Evolutionary conservation across 2,888 invertebrate genomes (phyloP), one percentile per base, ranked within the genome.

Genomic region (Gasteruption jaculator): DNA sequence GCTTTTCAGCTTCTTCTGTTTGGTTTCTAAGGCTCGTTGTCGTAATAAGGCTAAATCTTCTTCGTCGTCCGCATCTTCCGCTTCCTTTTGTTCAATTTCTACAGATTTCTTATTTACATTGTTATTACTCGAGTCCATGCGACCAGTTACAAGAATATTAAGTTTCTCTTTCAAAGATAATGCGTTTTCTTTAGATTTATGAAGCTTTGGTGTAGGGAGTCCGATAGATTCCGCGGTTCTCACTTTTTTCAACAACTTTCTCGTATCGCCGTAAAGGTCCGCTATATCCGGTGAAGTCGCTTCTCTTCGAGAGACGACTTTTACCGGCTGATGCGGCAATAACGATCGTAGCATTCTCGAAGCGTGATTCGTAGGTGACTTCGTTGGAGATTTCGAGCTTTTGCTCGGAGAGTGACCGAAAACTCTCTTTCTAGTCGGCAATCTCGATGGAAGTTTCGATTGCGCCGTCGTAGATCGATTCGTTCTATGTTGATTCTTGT

Each of bases 101-200:
- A 48, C 51, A 15, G 42, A 21, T 11, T n/a, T 16, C 24, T 36
- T 43, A 7, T 27, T 36, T 4, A 38, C 12, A 27, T 46, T 42
- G 5, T 25, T 42, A 11, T 46, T 48, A 44, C 27, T 43, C n/a
- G n/a, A n/a, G 2, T 43, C 38, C 2, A 41, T 20, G 1, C 35
- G 31, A 22, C 12, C 31, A 19, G 61, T 65, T n/a, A n/a, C n/a
- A 24, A 68, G 45, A 41, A 68, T 65, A 22, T 63, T 64, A 24
- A 71, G 41, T 30, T 71, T 69, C 2, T 68, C 65, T 34, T 65
- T 68, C 16, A 69, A 48, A 5, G 70, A 68, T 3, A 60, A 56
- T 1, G 54, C 51, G 31, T 55, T 55, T n/a, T 60, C 61, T 14
- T 54, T 60, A 12, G 31, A 50, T 24, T 52, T 56, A 20, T 42